Evolutionary conservation across 2,797 vertebrate genomes (phyloP).

Genomic region (Limnodromus scolopaceus): DNA sequence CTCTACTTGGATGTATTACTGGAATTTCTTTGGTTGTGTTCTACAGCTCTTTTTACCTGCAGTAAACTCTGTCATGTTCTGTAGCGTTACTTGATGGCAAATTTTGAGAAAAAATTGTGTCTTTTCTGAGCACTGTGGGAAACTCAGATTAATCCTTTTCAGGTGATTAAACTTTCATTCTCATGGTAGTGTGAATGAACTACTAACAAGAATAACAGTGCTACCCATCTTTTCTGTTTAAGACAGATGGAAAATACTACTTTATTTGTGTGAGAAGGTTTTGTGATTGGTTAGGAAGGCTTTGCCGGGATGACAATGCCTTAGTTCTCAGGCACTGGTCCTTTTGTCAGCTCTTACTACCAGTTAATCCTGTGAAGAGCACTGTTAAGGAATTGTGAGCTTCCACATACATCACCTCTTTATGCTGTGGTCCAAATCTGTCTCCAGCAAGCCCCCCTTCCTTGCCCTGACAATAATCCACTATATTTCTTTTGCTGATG

Average conservation of each 20-base stretch:
- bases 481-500: not conserved
- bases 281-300: not conserved
- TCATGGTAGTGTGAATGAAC: not conserved
- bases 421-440: not conserved
- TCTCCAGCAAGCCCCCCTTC: not conserved
- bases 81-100: not conserved
- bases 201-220: not conserved
- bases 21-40: not conserved
- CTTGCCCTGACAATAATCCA: not conserved
- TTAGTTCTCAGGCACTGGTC: not conserved
- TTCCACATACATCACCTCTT: not conserved
- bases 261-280: not conserved
- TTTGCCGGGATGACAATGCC: not conserved
- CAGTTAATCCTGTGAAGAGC: not conserved
- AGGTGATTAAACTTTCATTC: not conserved
- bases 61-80: not conserved
- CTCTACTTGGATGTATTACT: not conserved
- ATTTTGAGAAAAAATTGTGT: not conserved
- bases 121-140: not conserved
- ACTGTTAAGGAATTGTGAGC: not conserved
- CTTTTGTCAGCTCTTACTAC: not conserved
- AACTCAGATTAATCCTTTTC: not conserved
- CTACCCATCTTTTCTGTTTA: not conserved
- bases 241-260: not conserved
- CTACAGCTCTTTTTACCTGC: not conserved